These are phyloP conservation scores for Halocynthia aurantium DNA, from an alignment of 23 tunicate species.

Conservation along the genomic window DNA sequence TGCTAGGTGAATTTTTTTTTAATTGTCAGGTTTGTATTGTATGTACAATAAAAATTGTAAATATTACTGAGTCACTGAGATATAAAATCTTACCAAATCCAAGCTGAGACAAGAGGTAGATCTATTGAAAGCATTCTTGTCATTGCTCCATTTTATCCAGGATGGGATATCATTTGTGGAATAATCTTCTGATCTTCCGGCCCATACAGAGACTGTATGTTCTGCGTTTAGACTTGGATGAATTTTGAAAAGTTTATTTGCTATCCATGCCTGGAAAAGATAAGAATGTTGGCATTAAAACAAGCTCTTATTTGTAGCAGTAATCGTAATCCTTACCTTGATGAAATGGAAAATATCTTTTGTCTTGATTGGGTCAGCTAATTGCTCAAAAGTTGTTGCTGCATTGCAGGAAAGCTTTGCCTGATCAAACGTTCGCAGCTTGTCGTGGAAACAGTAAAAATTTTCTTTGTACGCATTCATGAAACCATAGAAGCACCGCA, in stretches of 20 bases:
- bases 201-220: neutral
- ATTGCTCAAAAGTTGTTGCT: neutral
- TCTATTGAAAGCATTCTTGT: neutral
- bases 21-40: neutral
- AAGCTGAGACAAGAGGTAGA: neutral
- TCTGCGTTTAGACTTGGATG: no score
- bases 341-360: neutral
- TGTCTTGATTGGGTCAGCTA: neutral
- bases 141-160: slow-evolving; percentile 5
- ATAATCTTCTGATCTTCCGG: neutral
- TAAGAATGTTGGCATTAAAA: neutral
- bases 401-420: neutral
- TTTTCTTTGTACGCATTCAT: neutral
- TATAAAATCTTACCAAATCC: neutral
- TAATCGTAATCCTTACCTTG: neutral
- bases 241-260: neutral
- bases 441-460: neutral
- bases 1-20: neutral
- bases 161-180: neutral
- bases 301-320: no score
- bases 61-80: neutral
- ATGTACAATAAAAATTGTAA: neutral
- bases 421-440: neutral
- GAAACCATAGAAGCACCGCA: neutral
- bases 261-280: neutral